Base-by-base conservation (phyloP, 2,888 invertebrate genomes). In the Lathronympha strigana region DNA sequence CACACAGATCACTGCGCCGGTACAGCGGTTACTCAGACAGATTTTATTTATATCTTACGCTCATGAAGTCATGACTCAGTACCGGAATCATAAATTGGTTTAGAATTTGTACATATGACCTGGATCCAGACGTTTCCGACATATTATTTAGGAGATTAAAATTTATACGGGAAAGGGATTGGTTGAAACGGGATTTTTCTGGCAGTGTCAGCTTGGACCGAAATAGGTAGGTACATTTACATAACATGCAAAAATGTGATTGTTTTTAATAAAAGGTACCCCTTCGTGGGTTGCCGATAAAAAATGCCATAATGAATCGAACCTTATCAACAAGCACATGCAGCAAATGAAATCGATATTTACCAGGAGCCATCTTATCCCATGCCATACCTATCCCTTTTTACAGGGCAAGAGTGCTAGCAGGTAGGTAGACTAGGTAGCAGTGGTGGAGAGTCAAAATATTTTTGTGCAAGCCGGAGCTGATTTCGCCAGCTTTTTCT, bases 41-140 rank as follows among this genome's bases (percentile, higher is more conserved):
- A 47, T 63, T 50, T 57, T 66, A 61, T 66, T 66, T 66, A 61
- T 66, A 66, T 54, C 61, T 54, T 36, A 31, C 43, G 36, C 53
- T 31, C 51, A 66, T 66, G 64, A n/a, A 64, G 51, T 66, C 66
- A 61, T n/a, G 54, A 53, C n/a, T 36, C 11, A 8, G 25, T 17
- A 28, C 38, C 47, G 21, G 49, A 49, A 31, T 61, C 47, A 54
- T 54, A 66, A 66, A 66, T 49, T 21, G 60, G 3, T 50, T 33
- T 45, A 45, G 43, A 53, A 45, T 51, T 53, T 58, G 33, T 23
- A 36, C 47, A 47, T 58, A 51, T 53, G 25, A 58, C 31, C 36
- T 49, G n/a, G 33, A 23, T 53, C 8, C 43, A 45, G 19, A 63
- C 40, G 40, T 2, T 17, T 2, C 6, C n/a, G 47, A 11, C n/a